phyloP scores from a whole-genome alignment of 2,888 invertebrate species.

The Nomada ferruginata region DNA sequence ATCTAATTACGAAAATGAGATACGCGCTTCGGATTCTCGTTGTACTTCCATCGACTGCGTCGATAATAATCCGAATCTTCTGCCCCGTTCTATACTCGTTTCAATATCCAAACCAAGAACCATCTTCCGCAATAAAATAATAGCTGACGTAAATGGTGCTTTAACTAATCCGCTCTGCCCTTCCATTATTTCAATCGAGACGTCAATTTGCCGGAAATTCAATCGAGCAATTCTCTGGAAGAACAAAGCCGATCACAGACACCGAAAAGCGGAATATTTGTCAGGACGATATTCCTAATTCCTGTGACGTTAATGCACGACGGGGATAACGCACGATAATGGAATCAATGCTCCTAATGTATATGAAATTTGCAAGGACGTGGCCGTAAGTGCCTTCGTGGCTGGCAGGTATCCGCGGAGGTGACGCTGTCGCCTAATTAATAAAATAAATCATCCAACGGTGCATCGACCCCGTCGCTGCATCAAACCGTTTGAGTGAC shows the following conservation, averaged over 20 bases:
- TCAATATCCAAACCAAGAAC: too few relatives aligned
- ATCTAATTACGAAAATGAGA: constrained; percentile 60
- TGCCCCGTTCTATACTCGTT: too few relatives aligned
- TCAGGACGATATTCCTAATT: neutral
- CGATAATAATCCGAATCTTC: too few relatives aligned
- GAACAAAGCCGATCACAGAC: neutral
- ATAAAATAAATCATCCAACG: constrained; percentile 71
- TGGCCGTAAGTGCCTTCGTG: constrained; percentile 18
- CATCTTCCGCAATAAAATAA: too few relatives aligned
- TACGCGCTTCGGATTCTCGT: constrained; percentile 1
- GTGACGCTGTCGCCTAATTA: constrained; percentile 66
- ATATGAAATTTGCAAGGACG: constrained; percentile 18
- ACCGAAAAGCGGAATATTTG: neutral
- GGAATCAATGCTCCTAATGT: constrained; percentile 45
- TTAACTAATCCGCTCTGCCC: too few relatives aligned
- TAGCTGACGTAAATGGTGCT: too few relatives aligned
- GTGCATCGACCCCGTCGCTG: constrained; percentile 63
- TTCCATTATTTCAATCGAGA: too few relatives aligned
- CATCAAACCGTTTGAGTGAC: constrained; percentile 66
- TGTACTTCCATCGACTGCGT: neutral
- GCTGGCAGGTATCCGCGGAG: constrained; percentile 47
- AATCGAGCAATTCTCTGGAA: neutral
- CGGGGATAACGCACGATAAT: constrained; percentile 37
- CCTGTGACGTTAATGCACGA: neutral
- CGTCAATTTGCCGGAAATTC: neutral